Evolutionary conservation across 2,113 vertebrate species (phyloP).

Genomic region (Crocuta crocuta): DNA sequence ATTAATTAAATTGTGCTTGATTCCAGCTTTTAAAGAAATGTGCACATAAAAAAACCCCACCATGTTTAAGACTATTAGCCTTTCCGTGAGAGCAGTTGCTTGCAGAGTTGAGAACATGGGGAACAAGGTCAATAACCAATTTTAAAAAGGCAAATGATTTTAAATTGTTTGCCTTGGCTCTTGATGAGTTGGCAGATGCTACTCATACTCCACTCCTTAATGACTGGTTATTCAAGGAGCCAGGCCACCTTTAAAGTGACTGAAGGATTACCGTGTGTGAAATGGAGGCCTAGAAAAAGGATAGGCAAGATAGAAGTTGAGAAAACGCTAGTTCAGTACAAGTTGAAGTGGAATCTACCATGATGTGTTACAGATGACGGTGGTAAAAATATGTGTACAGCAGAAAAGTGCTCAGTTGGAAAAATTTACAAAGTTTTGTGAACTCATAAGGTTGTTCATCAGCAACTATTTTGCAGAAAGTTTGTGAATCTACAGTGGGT

Average conservation of each 20-base stretch:
- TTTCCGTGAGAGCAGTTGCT: background rate
- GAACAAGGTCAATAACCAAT: background rate
- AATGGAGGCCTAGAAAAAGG: background rate
- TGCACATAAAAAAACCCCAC: background rate
- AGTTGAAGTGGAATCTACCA: background rate
- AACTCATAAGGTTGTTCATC: background rate
- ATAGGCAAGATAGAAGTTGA: background rate
- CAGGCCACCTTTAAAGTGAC: background rate
- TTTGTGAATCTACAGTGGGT: background rate
- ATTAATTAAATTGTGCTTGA: constrained; percentile 44
- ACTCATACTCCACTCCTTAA: background rate
- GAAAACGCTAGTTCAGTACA: background rate
- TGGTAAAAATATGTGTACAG: background rate
- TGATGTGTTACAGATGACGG: background rate
- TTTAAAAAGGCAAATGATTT: constrained; percentile 15
- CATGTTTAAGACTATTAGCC: background rate
- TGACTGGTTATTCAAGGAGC: background rate
- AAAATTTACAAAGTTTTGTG: background rate
- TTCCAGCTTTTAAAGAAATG: constrained; percentile 21
- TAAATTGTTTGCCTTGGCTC: background rate
- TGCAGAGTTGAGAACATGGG: background rate
- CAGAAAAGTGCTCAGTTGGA: background rate
- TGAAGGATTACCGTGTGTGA: background rate
- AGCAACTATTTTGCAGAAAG: background rate
- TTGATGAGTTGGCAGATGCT: background rate